Conservation (phyloP, 2,113 vertebrate species). For the Peromyscus leucopus region DNA sequence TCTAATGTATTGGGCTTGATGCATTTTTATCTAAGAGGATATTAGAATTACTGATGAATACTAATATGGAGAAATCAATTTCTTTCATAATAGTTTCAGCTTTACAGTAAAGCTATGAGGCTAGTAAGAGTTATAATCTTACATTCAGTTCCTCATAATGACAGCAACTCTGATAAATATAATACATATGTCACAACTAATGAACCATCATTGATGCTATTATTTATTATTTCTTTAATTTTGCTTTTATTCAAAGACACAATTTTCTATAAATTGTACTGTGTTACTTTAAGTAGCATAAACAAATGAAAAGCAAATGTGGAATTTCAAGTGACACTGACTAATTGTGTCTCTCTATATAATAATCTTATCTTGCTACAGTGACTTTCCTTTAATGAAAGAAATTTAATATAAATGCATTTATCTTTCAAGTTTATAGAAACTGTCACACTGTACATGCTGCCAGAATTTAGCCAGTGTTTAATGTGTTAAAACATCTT, state of each 20-base stretch:
- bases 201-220: neutral
- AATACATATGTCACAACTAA: neutral
- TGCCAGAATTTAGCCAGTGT: neutral
- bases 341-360: neutral
- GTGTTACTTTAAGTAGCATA: neutral
- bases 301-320: neutral
- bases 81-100: neutral
- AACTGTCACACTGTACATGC: neutral
- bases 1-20: neutral
- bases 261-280: neutral
- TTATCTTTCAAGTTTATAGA: neutral
- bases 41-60: neutral
- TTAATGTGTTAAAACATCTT: neutral
- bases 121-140: neutral
- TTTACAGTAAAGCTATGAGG: neutral
- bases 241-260: neutral
- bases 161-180: neutral
- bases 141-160: neutral
- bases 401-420: neutral
- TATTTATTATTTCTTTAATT: neutral
- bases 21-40: neutral
- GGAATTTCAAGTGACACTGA: neutral
- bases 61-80: neutral
- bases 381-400: neutral
- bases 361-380: neutral